Base-by-base conservation (phyloP, 2,797 vertebrate genomes). In the Tachyglossus aculeatus region DNA sequence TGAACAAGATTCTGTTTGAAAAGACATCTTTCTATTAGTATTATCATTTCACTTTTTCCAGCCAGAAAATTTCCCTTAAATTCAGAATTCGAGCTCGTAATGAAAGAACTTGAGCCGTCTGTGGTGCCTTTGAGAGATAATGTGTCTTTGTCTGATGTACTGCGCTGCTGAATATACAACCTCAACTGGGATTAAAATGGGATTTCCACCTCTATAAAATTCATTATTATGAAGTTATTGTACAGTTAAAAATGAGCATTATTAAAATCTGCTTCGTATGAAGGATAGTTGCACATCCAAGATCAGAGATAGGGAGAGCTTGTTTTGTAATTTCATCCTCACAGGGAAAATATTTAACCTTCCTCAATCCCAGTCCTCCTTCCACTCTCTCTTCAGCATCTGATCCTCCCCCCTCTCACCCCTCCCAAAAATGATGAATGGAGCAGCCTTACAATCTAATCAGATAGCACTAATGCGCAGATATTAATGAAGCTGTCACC, bases 121-220 rank as follows among this genome's bases (percentile, higher is more conserved):
- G 24, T 40, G 58, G 56, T 74, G 84, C 66, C 63, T 85, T 83
- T 81, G 69, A 80, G 54, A 80, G 54, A 62, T 13, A 53, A 36
- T 37, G 44, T 37, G 43, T 40, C 34, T 73, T 86, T 43, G 33
- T 83, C 83, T 75, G 69, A 74, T 61, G n/a, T 59, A 72, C 31
- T 76, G 62, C 21, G 37, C 11, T 86, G 83, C 88, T 81, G 63
- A 74, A 22, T 71, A 40, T 58, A 77, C 86, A 67, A 63, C 4
- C 40, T 88, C 71, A 77, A 53, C 43, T 74, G 43, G 38, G 40
- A 21, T 84, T 85, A 80, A 82, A 73, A 73, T 53, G 19, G 24
- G 50, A 69, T 84, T 83, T 80, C 75, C 52, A 69, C 21, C 71
- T 71, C 63, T 66, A 36, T 69, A 82, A 85, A 83, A 24, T 72